These are phyloP conservation scores for Gallirallus australis DNA, from an alignment of 2,797 vertebrate species.

Conservation along the genomic window DNA sequence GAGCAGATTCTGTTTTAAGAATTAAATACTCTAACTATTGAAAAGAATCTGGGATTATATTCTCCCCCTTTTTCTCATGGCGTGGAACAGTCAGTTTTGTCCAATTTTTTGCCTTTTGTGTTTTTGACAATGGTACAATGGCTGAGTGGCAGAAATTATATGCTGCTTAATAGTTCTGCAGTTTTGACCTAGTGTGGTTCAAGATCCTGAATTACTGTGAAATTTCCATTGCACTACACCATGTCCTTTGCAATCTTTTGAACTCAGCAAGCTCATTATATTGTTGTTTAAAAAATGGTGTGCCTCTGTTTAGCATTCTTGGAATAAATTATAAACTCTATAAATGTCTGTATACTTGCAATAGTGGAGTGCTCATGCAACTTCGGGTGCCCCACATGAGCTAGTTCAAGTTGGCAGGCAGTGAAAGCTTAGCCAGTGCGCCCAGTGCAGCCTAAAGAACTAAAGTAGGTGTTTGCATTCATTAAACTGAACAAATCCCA, in stretches of 20 bases:
- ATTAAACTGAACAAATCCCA: not conserved
- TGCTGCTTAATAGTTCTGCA: not conserved
- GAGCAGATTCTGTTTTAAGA: rapidly evolving
- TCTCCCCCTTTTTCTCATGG: not conserved
- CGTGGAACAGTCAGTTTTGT: not conserved
- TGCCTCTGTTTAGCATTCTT: not conserved
- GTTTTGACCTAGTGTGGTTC: not conserved
- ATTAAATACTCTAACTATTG: not conserved
- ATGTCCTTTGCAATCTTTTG: not conserved
- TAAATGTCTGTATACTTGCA: not conserved
- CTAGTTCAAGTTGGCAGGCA: not conserved
- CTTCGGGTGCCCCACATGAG: not conserved
- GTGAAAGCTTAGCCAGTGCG: too few species aligned
- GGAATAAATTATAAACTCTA: not conserved
- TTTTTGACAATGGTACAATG: not conserved
- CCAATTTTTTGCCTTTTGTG: not conserved
- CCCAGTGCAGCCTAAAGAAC: too few species aligned
- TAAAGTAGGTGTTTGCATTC: not conserved
- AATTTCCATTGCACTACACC: not conserved
- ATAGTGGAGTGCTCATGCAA: not conserved
- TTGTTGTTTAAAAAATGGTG: not conserved
- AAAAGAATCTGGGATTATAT: not conserved
- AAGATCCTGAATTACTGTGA: not conserved
- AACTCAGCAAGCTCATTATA: not conserved
- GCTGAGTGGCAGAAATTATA: not conserved